Percentiles rank a stretch among this genome's conserved stretches.
These are phyloP conservation scores for Drosophila falleni DNA, from an alignment of 2,888 invertebrate species.

Conservation along the genomic window DNA sequence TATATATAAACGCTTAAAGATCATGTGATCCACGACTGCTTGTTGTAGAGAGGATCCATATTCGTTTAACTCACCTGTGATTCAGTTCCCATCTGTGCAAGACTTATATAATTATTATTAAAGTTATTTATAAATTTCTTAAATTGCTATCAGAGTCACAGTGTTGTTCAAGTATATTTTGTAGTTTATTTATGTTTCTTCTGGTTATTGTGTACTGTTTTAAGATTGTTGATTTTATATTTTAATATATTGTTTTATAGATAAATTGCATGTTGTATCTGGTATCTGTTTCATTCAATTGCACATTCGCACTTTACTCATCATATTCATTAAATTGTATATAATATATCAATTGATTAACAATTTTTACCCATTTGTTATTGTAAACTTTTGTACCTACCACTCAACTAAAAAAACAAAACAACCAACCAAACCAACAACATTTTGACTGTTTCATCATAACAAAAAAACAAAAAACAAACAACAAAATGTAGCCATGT, in stretches of 20 bases:
- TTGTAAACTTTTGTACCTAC: conserved; percentile 77
- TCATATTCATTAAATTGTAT: conserved; percentile 65
- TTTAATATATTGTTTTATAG: neutral
- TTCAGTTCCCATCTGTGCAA: neutral
- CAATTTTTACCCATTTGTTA: conserved; percentile 76
- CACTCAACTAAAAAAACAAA: conserved; percentile 41
- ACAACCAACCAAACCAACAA: conserved; percentile 54
- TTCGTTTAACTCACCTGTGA: conserved; percentile 2
- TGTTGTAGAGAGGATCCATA: conserved; percentile 16
- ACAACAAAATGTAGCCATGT: conserved; percentile 78
- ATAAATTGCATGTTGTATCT: conserved; percentile 7
- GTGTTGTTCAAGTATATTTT: conserved; percentile 5
- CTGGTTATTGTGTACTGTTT: conserved; percentile 10
- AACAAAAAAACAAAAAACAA: conserved; percentile 46
- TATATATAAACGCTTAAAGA: conserved; percentile 3
- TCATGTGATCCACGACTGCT: conserved; percentile 13
- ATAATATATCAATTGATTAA: conserved; percentile 75
- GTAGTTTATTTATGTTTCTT: neutral
- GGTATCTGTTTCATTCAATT: conserved; percentile 7
- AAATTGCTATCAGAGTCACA: conserved; percentile 5
- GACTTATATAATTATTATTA: neutral
- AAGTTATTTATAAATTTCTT: neutral
- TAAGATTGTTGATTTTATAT: conserved; percentile 1
- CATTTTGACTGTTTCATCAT: conserved; percentile 70
- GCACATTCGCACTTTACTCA: conserved; percentile 7